phyloP scores from a whole-genome alignment of 2,888 invertebrate genomes.

The Ormyrus labotus region DNA sequence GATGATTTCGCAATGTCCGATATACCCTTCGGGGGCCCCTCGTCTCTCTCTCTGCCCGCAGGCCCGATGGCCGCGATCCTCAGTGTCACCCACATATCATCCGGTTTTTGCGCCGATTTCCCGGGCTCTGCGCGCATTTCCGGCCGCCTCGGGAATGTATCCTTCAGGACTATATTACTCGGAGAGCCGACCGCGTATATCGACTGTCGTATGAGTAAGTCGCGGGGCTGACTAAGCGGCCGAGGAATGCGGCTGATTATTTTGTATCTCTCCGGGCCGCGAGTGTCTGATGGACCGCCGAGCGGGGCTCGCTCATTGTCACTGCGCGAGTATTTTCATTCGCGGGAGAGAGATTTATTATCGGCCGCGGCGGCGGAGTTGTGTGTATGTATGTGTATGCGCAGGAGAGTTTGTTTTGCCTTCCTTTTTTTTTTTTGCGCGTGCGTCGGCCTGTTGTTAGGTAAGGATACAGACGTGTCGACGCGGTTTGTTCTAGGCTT shows the following conservation, averaged over 20 bases:
- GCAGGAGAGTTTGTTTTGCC: not conserved
- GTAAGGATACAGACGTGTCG: not conserved
- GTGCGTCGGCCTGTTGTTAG: not conserved
- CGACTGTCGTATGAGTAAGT: too few species aligned
- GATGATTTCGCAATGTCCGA: too few species aligned
- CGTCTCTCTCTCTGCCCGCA: too few species aligned
- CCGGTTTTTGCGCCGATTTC: not conserved
- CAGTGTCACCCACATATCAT: conserved; percentile 18
- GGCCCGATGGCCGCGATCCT: not conserved
- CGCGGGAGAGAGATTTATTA: conserved; percentile 24
- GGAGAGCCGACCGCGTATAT: conserved; percentile 17
- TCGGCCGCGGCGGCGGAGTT: not conserved
- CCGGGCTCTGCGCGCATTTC: not conserved
- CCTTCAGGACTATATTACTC: conserved; percentile 20
- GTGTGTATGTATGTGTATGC: not conserved
- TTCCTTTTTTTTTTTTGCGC: not conserved
- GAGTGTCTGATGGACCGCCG: conserved; percentile 22
- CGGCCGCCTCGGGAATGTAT: conserved; percentile 13
- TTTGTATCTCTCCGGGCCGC: conserved; percentile 37
- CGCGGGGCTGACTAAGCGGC: conserved; percentile 32
- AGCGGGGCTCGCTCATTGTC: conserved; percentile 23
- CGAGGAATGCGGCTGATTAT: conserved; percentile 52
- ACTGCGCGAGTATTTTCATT: conserved; percentile 28
- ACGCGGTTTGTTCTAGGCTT: not conserved
- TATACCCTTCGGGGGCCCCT: too few species aligned